A percentile compares a stretch with the other conserved stretches of the same genome.
Evolutionary conservation across 2,113 vertebrate genomes (phyloP).

Genomic region (Lepus timidus): DNA sequence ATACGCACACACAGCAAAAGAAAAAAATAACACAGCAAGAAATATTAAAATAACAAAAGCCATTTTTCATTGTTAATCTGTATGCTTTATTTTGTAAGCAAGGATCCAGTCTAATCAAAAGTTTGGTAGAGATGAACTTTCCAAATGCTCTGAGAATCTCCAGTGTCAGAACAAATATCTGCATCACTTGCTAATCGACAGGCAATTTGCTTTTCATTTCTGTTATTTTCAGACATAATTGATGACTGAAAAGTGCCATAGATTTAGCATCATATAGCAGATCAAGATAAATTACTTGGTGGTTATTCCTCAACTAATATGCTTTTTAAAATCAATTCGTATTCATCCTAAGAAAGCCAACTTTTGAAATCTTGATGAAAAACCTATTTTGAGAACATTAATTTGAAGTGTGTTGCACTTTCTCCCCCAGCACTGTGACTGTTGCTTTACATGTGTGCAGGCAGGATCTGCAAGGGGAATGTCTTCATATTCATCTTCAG

Average conservation of each 20-base stretch:
- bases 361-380: slow-evolving; percentile 55
- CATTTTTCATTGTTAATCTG: neutral
- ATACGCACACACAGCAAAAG: neutral
- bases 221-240: slow-evolving; percentile 57
- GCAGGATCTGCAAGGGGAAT: neutral
- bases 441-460: neutral
- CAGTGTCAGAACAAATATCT: neutral
- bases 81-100: neutral
- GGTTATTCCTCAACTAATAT: neutral
- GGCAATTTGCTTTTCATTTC: slow-evolving; percentile 36
- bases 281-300: slow-evolving; percentile 12
- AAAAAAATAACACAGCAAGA: neutral
- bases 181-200: neutral
- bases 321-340: slow-evolving; percentile 38
- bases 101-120: slow-evolving; percentile 1
- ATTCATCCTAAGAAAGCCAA: slow-evolving; percentile 36
- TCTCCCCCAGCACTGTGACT: neutral
- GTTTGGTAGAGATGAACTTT: neutral
- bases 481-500: slow-evolving; percentile 1
- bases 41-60: neutral
- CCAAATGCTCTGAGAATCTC: neutral
- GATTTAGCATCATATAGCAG: neutral
- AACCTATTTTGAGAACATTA: slow-evolving; percentile 18
- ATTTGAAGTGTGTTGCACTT: neutral
- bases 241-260: neutral